Base-by-base conservation (phyloP, 2,797 vertebrate genomes). In the Hippopotamyrus pictus region DNA sequence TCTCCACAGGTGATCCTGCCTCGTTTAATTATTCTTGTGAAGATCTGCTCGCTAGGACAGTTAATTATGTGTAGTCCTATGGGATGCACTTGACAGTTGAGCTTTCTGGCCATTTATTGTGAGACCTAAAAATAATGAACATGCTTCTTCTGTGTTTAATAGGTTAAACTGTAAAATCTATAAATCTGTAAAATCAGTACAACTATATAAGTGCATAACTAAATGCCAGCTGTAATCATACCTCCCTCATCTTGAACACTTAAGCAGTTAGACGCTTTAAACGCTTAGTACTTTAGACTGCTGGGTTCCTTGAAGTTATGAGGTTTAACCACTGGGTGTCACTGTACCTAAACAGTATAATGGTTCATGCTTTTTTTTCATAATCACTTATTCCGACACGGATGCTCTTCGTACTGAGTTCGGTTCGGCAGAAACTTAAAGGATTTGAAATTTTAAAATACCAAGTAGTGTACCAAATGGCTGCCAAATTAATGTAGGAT, bases 21-120 rank as follows among this genome's bases (percentile, higher is more conserved):
- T 89, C 17, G 8, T 44, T 69, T 69, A 85, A 89, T 89, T 84
- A 65, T 85, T 65, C 88, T 54, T 84, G 6, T 85, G 54, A 54
- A 85, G 79, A 89, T 57, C 48, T 89, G 79, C 37, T 79, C 17
- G n/a, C 33, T 89, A 54, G 29, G 25, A 54, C 29, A 29, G 83
- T 69, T 48, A 73, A 87, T 57, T 51, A 54, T 50, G 22, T 14
- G 50, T 19, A 54, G 37, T 87, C 85, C 62, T 87, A n/a, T 29
- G 59, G 29, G 62, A 44, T 12, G 17, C 17, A 59, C 3, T 25
- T 59, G 5, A 50, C 73, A 59, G 5, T 37, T 53, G 22, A 41
- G 69, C 59, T 76, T 44, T 48, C 51, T 54, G 69, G 48, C 33
- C 33, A 48, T 46, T n/a, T 41, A 79, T 11, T 84, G 44, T 11